These are phyloP conservation scores for Acanthisitta chloris DNA, from an alignment of 2,113 vertebrate genomes.

Conservation along the genomic window DNA sequence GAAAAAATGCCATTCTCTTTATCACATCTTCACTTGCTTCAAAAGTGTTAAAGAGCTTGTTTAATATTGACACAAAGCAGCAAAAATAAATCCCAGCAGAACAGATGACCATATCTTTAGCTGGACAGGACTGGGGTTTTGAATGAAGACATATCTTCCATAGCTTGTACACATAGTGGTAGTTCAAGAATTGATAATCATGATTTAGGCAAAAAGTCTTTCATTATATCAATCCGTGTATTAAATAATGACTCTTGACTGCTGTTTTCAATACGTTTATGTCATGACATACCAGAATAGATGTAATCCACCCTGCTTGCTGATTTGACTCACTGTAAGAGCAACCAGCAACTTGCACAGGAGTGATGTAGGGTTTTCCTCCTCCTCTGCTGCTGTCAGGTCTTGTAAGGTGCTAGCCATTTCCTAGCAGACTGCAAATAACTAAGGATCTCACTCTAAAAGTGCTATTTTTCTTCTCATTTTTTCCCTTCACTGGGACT, in stretches of 20 bases:
- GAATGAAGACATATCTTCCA: background rate
- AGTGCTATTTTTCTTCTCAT: background rate
- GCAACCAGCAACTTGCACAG: background rate
- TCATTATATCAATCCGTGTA: background rate
- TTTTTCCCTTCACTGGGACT: background rate
- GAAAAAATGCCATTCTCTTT: background rate
- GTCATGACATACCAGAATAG: background rate
- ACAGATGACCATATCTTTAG: background rate
- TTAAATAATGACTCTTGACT: background rate
- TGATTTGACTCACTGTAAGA: background rate
- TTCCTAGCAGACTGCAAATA: background rate
- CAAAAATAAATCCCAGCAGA: constrained; percentile 11
- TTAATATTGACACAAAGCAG: background rate
- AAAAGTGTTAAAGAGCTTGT: background rate
- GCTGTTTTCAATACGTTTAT: background rate
- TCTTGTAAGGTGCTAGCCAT: background rate
- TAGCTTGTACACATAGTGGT: background rate
- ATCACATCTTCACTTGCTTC: background rate
- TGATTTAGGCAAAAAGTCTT: background rate
- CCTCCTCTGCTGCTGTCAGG: background rate
- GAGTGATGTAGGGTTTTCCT: background rate
- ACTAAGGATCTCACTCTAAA: background rate
- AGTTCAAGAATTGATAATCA: background rate
- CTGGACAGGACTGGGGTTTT: background rate
- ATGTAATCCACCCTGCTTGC: background rate